Base-by-base conservation (phyloP, 1,140 invertebrate genomes). In the Brachionus koreanus region DNA sequence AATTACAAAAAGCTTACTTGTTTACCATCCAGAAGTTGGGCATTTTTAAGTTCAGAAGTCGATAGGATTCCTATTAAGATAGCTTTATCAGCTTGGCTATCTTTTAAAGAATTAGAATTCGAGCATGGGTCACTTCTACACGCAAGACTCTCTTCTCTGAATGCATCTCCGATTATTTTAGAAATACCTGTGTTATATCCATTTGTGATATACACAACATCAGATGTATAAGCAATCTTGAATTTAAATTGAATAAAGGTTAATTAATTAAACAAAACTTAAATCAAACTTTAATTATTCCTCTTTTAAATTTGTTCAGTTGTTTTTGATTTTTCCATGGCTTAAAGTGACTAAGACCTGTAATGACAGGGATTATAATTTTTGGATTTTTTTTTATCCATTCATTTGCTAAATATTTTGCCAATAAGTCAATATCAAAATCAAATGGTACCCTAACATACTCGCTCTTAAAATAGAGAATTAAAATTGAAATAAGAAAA, bases 251-350 rank as follows among this genome's bases (percentile, higher is more conserved):
- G 5, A 16, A 19, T 16, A 13, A n/a, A n/a, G n/a, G n/a, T 3
- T 10, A 19, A 2, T 3, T 16, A 42, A 42, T 43, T 12, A 25
- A 12, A 25, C 5, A 9, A 43, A 74, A 23, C 37, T 16, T 1
- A 39, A 16, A 37, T 37, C 5, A 43, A 13, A 74, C 69, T 13
- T 74, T 74, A 19, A 57, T 61, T 12, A 77, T 77, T 57, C 74
- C 74, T 37, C 49, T 57, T 77, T 57, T 77, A 37, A 77, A 77
- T 61, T 57, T 77, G 7, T 77, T 57, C 2, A 57, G 19, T 3
- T 57, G 33, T 61, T 77, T 77, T 77, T 77, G 74, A n/a, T 77
- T 77, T 37, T 77, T 77, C 46, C 46, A 77, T 1, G 46, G 10
- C 37, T 77, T 77, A 16, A 57, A 39, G 57, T 77, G 46, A 57